Conservation (phyloP, 2,113 vertebrate species). For the Hydropotes inermis region DNA sequence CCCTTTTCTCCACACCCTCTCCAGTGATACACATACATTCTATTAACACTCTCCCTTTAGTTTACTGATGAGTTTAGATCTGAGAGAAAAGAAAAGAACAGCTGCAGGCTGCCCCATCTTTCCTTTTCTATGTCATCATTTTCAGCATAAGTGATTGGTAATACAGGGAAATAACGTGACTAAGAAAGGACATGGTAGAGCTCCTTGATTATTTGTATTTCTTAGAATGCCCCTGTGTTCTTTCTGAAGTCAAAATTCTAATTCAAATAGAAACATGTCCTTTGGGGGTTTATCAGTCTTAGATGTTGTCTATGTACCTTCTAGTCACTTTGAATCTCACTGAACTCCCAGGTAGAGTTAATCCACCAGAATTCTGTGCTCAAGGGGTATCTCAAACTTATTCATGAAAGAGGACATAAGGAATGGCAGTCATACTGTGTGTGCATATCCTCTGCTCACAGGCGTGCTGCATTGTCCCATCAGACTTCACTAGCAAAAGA, state of each 20-base stretch:
- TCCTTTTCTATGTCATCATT: slow-evolving; percentile 10
- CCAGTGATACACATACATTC: not conserved
- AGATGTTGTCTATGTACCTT: not conserved
- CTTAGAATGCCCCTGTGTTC: not conserved
- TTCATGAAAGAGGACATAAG: not conserved
- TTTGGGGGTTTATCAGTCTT: not conserved
- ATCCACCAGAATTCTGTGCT: not conserved
- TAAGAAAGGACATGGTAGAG: not conserved
- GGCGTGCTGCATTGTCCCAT: not conserved
- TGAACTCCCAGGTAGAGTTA: not conserved
- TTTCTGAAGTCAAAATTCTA: not conserved
- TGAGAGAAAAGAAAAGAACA: not conserved
- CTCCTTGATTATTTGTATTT: not conserved
- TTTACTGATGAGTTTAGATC: not conserved
- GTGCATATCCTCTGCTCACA: not conserved
- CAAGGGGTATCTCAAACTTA: not conserved
- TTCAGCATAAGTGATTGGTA: not conserved
- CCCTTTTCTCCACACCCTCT: no score
- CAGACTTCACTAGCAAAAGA: not conserved
- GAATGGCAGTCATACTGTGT: not conserved
- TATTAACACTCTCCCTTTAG: not conserved
- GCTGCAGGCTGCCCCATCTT: not conserved
- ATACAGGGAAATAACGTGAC: not conserved
- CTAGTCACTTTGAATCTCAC: not conserved
- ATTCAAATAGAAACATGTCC: not conserved